Base-by-base conservation (phyloP, 2,797 vertebrate species). In the Mastacembelus armatus region DNA sequence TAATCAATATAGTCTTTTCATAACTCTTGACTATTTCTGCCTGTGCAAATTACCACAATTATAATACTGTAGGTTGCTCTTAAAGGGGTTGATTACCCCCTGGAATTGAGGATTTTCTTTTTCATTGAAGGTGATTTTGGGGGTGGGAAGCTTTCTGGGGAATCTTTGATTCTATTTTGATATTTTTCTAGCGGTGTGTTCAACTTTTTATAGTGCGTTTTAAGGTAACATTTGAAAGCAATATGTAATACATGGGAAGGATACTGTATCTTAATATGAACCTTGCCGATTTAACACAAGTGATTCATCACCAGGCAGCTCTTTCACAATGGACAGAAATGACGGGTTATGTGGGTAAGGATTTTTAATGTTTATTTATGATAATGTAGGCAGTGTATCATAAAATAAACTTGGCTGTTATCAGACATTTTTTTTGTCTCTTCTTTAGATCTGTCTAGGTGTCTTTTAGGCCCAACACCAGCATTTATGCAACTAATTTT, bases 331-430 rank as follows among this genome's bases (percentile, higher is more conserved):
- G 63, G 85, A 88, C 75, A 85, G 61, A 83, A 66, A 76, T 14
- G 44, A 81, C 68, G 81, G 84, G 86, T 90, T 90, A 90, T 90
- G 92, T 90, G 91, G 90, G 88, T 83, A 88, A 89, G 88, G 88
- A 91, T 91, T 90, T 80, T 81, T 68, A 74, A 91, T 91, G 87
- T 89, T 88, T 91, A 91, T 91, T 91, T 91, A 91, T 91, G 86
- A 89, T 88, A 60, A 75, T 89, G 81, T 92, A 87, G 88, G 77
- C 72, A 77, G 56, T 88, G 80, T 89, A 88, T 91, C 85, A 90
- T 88, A 59, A 87, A 92, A 93, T 93, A 92, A 93, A 93, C 83
- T 55, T 85, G 67, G 58, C 81, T 86, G 56, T 85, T 78, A 71
- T 59, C 68, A 75, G 5, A 72, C 43, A 3, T 22, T 16, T 62